phyloP scores from a whole-genome alignment of 2,113 vertebrate species.

The Dipodomys merriami region DNA sequence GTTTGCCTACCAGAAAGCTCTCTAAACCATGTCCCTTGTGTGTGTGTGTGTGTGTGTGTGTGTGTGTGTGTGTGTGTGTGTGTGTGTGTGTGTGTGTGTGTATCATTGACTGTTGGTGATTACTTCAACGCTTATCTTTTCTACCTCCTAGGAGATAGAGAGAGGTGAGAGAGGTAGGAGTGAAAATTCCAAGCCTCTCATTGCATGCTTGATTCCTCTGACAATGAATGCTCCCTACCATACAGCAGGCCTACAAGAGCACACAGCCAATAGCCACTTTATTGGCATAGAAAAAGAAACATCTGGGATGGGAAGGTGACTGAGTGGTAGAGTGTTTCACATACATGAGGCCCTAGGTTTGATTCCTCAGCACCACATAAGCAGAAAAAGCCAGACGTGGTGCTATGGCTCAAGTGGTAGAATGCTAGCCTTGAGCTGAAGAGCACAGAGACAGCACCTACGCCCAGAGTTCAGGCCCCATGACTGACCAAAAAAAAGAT shows the following conservation, averaged over 20 bases:
- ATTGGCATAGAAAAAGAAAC: background rate
- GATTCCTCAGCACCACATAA: too few species aligned
- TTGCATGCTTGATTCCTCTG: background rate
- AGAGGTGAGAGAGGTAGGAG: background rate
- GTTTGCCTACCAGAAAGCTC: background rate
- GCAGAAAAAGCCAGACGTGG: too few species aligned
- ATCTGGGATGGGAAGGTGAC: background rate
- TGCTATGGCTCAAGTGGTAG: too few species aligned
- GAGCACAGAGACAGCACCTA: too few species aligned
- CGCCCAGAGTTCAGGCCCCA: too few species aligned
- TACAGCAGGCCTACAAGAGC: background rate
- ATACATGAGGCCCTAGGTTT: too few species aligned
- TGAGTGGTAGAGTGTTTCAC: too few species aligned
- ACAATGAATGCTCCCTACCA: background rate
- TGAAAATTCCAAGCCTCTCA: background rate
- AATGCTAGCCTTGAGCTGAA: too few species aligned
- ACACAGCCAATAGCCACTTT: background rate
- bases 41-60: background rate
- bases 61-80: background rate
- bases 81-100: background rate
- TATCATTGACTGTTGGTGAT: background rate
- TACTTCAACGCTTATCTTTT: background rate
- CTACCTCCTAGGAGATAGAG: background rate
- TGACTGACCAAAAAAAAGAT: too few species aligned
- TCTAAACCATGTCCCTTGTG: background rate